Percentiles rank a stretch among this genome's conserved stretches.
phyloP scores from a whole-genome alignment of 2,797 vertebrate genomes.

The Muscicapa striata region DNA sequence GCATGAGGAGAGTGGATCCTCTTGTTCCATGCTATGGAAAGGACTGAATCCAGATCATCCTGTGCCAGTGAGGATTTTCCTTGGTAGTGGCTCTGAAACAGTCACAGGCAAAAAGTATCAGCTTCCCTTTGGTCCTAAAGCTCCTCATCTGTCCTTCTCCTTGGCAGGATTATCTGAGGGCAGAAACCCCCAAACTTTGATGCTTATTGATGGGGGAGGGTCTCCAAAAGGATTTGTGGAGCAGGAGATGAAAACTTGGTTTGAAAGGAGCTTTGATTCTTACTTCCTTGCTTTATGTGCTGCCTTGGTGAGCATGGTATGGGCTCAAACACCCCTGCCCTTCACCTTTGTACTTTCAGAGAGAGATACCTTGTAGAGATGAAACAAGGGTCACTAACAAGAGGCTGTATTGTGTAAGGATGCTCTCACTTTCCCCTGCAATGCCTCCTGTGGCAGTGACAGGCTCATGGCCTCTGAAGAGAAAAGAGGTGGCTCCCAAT shows the following conservation, averaged over 20 bases:
- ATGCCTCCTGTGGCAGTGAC: not conserved
- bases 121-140: not conserved
- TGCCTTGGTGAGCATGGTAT: not conserved
- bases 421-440: not conserved
- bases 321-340: not conserved
- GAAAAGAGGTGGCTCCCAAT: not conserved
- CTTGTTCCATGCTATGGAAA: not conserved
- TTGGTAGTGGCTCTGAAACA: not conserved
- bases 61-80: not conserved
- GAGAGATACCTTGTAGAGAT: not conserved
- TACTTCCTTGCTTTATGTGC: not conserved
- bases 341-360: slow-evolving; percentile 18
- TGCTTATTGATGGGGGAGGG: not conserved
- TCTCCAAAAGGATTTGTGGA: not conserved
- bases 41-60: not conserved
- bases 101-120: not conserved
- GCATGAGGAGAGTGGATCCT: not conserved
- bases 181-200: not conserved
- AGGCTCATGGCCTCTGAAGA: not conserved
- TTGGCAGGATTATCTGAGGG: not conserved
- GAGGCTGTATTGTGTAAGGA: not conserved
- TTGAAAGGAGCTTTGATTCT: slow-evolving; percentile 14
- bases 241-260: slow-evolving; percentile 9
- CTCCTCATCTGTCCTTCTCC: not conserved
- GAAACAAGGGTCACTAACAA: not conserved